phyloP scores from a whole-genome alignment of 2,113 vertebrate species.

The Hylia prasina region DNA sequence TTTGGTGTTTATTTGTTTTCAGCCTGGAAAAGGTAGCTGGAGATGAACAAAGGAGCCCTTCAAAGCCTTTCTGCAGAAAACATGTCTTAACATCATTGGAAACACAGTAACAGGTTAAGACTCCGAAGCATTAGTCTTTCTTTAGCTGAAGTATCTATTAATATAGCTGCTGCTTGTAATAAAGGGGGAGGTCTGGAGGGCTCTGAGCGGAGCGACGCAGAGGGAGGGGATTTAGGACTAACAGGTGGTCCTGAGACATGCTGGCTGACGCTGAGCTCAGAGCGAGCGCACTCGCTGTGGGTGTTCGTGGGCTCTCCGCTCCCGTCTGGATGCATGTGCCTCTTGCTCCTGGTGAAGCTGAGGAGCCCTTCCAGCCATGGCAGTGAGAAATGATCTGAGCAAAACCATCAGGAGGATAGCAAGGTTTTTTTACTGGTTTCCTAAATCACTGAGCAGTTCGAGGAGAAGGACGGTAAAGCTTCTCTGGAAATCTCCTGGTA shows the following conservation, averaged over 20 bases:
- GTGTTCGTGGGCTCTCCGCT: not conserved
- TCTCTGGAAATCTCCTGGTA: slow-evolving; percentile 66
- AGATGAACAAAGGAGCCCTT: not conserved
- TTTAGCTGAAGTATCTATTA: slow-evolving; percentile 68
- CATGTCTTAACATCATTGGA: not conserved
- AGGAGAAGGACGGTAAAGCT: slow-evolving; percentile 63
- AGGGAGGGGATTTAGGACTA: slow-evolving; percentile 70
- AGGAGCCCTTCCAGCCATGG: slow-evolving; percentile 42
- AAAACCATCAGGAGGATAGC: slow-evolving; percentile 72
- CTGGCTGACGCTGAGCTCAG: slow-evolving; percentile 57
- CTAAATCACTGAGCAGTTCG: slow-evolving; percentile 58
- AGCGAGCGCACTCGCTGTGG: not conserved
- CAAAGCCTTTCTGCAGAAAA: not conserved
- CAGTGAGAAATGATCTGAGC: slow-evolving; percentile 64
- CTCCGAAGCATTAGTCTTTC: slow-evolving; percentile 36
- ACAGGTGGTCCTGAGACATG: slow-evolving; percentile 70
- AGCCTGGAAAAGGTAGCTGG: not conserved
- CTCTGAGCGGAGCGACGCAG: slow-evolving; percentile 14
- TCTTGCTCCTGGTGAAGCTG: not conserved
- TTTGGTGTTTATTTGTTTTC: not conserved
- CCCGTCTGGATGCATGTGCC: not conserved
- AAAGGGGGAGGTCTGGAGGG: slow-evolving; percentile 62
- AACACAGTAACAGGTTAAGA: slow-evolving; percentile 31
- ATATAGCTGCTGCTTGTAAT: slow-evolving; percentile 57
- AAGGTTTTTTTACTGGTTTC: slow-evolving; percentile 64